Evolutionary conservation across 2,888 invertebrate species (phyloP).

Genomic region (Oligia fasciuncula): DNA sequence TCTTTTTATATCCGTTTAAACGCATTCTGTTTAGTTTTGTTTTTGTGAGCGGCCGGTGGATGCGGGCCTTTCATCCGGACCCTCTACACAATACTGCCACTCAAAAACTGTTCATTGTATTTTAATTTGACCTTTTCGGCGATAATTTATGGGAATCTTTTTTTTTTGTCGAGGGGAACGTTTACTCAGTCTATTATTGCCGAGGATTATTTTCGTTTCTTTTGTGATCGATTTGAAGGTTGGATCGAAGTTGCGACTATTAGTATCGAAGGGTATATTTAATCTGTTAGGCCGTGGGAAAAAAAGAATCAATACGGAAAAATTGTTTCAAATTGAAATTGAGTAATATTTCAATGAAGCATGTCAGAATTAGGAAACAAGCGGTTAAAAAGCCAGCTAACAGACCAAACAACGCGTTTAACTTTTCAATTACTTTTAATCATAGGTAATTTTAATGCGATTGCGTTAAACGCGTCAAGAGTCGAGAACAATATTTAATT

Average conservation of each 20-base stretch:
- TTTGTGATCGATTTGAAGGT: slow-evolving; percentile 82
- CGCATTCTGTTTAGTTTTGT: slow-evolving; percentile 90
- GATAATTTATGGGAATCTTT: slow-evolving; percentile 89
- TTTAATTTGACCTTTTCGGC: slow-evolving; percentile 90
- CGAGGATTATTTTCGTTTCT: slow-evolving; percentile 84
- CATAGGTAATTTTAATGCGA: slow-evolving; percentile 46
- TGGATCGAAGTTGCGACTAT: slow-evolving; percentile 71
- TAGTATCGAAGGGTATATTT: slow-evolving; percentile 68
- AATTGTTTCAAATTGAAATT: slow-evolving; percentile 46
- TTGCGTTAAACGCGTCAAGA: slow-evolving; percentile 37
- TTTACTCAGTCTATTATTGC: slow-evolving; percentile 88
- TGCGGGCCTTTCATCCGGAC: slow-evolving; percentile 88
- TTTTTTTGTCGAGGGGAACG: slow-evolving; percentile 82
- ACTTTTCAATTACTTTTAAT: slow-evolving; percentile 54
- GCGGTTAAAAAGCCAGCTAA: slow-evolving; percentile 41
- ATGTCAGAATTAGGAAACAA: slow-evolving; percentile 43
- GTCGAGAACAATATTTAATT: slow-evolving; percentile 39
- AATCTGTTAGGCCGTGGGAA: slow-evolving; percentile 70
- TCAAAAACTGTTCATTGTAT: slow-evolving; percentile 90
- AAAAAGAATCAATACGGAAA: slow-evolving; percentile 45
- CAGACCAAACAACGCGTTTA: slow-evolving; percentile 48
- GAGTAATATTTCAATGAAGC: slow-evolving; percentile 41
- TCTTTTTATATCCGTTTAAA: slow-evolving; percentile 90
- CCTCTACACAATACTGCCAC: slow-evolving; percentile 89
- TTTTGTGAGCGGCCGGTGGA: slow-evolving; percentile 86